phyloP scores from a whole-genome alignment of 1,140 invertebrate genomes.

The Harlomillsia oculata region DNA sequence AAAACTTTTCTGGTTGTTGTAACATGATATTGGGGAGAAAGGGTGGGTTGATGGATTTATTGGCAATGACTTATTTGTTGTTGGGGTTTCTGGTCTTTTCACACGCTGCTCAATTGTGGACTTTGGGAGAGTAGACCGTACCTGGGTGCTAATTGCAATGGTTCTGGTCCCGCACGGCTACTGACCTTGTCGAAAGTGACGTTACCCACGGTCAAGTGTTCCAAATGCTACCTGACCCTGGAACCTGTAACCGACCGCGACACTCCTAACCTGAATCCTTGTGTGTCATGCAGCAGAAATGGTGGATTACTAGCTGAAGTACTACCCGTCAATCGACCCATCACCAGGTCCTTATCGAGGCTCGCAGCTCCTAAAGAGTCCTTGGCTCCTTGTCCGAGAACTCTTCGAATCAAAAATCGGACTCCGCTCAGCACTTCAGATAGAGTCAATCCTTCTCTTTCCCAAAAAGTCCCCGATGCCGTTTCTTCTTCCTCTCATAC shows the following conservation, averaged over 20 bases:
- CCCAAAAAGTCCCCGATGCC: background rate
- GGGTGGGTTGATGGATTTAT: no score
- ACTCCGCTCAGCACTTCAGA: conserved; percentile 6
- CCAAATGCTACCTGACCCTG: conserved; percentile 22
- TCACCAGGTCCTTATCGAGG: conserved; percentile 28
- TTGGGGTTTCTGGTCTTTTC: conserved; percentile 22
- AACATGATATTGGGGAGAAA: no score
- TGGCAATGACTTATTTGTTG: conserved; percentile 1
- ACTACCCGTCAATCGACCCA: conserved; percentile 25
- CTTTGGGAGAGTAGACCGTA: conserved; percentile 29
- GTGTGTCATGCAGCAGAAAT: conserved; percentile 26
- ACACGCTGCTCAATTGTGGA: conserved; percentile 28
- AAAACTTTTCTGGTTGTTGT: background rate
- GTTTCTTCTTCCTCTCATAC: background rate
- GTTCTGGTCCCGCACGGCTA: conserved; percentile 32
- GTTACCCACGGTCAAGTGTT: conserved; percentile 12
- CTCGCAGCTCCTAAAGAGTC: conserved; percentile 27
- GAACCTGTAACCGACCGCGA: conserved; percentile 9
- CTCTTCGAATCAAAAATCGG: conserved; percentile 25
- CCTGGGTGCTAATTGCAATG: conserved; percentile 19
- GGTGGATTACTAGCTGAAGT: conserved; percentile 18
- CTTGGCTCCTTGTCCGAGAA: conserved; percentile 22
- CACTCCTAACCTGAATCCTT: conserved; percentile 27
- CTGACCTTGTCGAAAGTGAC: conserved; percentile 31
- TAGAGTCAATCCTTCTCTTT: background rate